These are phyloP conservation scores for Drosophila mercatorum DNA, from an alignment of 2,888 invertebrate species.

Conservation along the genomic window DNA sequence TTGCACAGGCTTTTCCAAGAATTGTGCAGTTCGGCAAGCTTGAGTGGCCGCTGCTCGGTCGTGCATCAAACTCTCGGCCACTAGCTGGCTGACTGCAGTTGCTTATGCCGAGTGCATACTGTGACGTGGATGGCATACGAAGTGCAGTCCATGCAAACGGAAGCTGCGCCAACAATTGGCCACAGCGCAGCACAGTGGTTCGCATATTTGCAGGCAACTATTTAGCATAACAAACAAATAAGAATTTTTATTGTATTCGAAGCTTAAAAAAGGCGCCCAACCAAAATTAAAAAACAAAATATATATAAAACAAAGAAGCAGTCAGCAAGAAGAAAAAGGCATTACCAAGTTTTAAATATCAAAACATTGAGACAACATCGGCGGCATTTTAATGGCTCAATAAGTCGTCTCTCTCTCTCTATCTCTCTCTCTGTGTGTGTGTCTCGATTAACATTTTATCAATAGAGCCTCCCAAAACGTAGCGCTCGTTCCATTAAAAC, in stretches of 20 bases:
- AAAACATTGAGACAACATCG: conserved; percentile 42
- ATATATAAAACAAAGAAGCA: conserved; percentile 3
- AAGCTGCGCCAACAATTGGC: conserved; percentile 37
- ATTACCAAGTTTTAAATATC: conserved; percentile 49
- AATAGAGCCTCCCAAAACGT: conserved; percentile 35
- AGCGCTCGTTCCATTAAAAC: conserved; percentile 13
- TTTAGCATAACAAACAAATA: conserved; percentile 68
- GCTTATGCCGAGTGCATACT: conserved; percentile 21
- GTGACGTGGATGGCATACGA: conserved; percentile 46
- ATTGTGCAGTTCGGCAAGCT: conserved; percentile 3
- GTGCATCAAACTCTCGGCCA: conserved; percentile 5
- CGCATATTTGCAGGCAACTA: conserved; percentile 39
- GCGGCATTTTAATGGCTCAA: conserved; percentile 60
- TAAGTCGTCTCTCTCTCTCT: conserved; percentile 19
- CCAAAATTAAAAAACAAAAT: conserved; percentile 29
- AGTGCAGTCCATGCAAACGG: conserved; percentile 23
- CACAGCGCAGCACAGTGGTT: conserved; percentile 8
- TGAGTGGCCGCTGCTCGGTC: not conserved
- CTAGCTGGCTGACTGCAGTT: conserved; percentile 1
- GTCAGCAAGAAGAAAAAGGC: not conserved
- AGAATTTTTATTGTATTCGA: conserved; percentile 51
- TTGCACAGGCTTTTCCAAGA: conserved; percentile 8
- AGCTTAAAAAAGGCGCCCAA: conserved; percentile 44
- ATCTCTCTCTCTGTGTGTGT: not conserved
- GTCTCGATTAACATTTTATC: conserved; percentile 47